Percentiles rank a stretch among this genome's conserved stretches.
Conservation (phyloP, 1,140 invertebrate genomes). For the Danaus melanippus region DNA sequence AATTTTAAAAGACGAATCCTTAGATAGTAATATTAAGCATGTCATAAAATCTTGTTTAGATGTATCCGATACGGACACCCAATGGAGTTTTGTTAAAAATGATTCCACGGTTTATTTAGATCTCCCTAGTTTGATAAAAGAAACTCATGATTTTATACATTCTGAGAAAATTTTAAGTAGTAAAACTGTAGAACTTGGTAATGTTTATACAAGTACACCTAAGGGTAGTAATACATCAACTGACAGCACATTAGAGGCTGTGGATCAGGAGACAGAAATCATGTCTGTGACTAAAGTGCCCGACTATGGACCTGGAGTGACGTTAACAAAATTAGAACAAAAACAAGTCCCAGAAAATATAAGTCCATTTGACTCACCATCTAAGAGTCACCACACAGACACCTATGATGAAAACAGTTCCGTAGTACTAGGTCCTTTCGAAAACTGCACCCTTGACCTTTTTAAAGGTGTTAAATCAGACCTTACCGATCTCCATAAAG, state of each 20-base stretch:
- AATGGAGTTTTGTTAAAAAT: conserved; percentile 30
- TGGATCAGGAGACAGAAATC: conserved; percentile 23
- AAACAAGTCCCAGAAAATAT: conserved; percentile 44
- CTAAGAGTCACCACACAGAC: conserved; percentile 61
- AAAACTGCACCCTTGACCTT: conserved; percentile 70
- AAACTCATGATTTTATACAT: conserved; percentile 47
- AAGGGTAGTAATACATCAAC: conserved; percentile 38
- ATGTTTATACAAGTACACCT: conserved; percentile 46
- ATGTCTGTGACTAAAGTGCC: conserved; percentile 39
- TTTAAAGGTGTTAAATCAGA: conserved; percentile 71
- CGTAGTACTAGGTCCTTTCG: conserved; percentile 73
- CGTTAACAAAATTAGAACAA: conserved; percentile 49
- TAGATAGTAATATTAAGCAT: conserved; percentile 36
- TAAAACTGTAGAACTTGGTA: conserved; percentile 25
- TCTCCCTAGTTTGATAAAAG: conserved; percentile 47
- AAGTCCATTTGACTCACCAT: conserved; percentile 60
- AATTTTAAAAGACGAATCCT: conserved; percentile 25
- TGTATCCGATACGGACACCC: conserved; percentile 22
- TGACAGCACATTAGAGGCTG: conserved; percentile 31
- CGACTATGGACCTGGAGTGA: conserved; percentile 32
- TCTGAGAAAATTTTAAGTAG: conserved; percentile 41
- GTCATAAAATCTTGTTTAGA: conserved; percentile 34
- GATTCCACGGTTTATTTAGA: conserved; percentile 61
- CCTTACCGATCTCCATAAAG: conserved; percentile 52
- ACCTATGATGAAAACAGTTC: conserved; percentile 66